Base-by-base conservation (phyloP, 2,797 vertebrate genomes). In the Poeciliopsis paucimaculata region DNA sequence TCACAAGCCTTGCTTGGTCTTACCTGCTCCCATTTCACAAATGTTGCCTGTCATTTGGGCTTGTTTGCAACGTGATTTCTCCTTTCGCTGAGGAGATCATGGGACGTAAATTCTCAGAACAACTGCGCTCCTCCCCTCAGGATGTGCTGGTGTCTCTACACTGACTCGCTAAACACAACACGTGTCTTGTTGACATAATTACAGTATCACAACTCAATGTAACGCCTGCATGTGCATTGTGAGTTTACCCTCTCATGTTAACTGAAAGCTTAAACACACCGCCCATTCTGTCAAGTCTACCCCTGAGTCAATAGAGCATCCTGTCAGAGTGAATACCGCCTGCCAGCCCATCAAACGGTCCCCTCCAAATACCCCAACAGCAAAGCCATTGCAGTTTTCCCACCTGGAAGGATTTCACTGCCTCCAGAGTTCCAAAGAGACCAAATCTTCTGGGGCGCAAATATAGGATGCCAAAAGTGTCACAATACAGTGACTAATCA, bases 281-380 rank as follows among this genome's bases (percentile, higher is more conserved):
- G 81, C 91, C 90, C 84, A 90, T 91, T 86, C 89, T 93, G 93
- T 92, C 90, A 92, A 91, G 85, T 76, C 90, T 88, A 90, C 79
- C 83, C 84, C 78, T 84, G 84, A 92, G 91, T 94, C 90, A 89
- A 91, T 89, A 91, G 85, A 91, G 87, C 89, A 89, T 92, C 90
- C 90, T 92, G 88, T 94, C 90, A 91, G 90, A 72, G 79, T 83
- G 89, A 90, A 84, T 80, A 88, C 86, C 55, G 80, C 81, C 93
- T 90, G 91, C 84, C 90, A 92, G 91, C 77, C 84, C 84, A 91
- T 90, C 86, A 91, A 77, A 72, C 76, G 79, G 78, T 82, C 76
- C 36, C 75, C 82, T 62, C 80, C 79, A 86, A 87, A 85, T 81
- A 81, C 87, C 80, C 77, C 85, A 51, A 55, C 49, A 79, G 85